Evolutionary conservation across 1,140 invertebrate genomes (phyloP).

Genomic region (Solen grandis): DNA sequence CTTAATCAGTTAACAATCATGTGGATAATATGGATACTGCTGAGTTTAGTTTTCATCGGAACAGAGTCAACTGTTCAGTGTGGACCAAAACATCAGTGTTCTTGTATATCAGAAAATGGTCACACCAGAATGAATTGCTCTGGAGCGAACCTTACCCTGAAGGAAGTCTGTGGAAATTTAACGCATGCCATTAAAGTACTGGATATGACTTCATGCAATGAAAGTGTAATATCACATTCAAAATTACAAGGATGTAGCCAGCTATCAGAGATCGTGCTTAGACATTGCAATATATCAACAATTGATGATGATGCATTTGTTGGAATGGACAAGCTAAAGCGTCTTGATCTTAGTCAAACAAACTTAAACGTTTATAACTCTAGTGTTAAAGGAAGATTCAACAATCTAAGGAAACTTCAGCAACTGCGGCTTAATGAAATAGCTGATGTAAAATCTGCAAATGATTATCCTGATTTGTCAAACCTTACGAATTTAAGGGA

Average conservation of each 20-base stretch:
- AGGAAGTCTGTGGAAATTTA: neutral
- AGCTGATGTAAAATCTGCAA: neutral
- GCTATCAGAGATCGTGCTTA: slow-evolving; percentile 16
- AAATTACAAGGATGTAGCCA: slow-evolving; percentile 5
- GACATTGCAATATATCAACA: neutral
- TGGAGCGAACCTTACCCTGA: neutral
- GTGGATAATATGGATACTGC: too few species aligned
- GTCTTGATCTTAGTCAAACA: neutral
- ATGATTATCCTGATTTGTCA: neutral
- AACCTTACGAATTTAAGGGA: neutral
- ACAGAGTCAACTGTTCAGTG: too few species aligned
- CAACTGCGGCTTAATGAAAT: neutral
- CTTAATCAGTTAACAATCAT: too few species aligned
- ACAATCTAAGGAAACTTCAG: neutral
- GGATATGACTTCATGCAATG: neutral
- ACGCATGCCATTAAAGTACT: neutral
- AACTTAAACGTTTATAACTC: neutral
- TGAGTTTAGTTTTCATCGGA: too few species aligned
- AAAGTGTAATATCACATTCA: neutral
- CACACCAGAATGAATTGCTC: slow-evolving; percentile 19
- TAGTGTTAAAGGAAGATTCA: too few species aligned
- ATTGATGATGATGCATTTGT: neutral
- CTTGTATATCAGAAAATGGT: neutral
- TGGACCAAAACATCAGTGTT: neutral
- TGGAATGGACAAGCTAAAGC: neutral